Evolutionary conservation across 2,113 vertebrate genomes (phyloP).

Genomic region (Hyla sarda): DNA sequence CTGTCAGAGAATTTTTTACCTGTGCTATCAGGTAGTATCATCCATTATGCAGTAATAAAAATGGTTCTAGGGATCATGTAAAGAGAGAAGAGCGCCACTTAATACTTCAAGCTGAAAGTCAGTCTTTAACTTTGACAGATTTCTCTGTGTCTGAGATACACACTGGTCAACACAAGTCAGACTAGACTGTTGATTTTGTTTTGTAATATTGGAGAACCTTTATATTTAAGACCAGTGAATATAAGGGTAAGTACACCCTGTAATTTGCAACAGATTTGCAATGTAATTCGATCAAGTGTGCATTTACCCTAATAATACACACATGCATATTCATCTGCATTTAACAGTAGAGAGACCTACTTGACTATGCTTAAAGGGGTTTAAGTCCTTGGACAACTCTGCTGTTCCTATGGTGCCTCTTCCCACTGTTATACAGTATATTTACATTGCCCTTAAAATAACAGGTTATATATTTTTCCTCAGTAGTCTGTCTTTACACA

Average conservation of each 20-base stretch:
- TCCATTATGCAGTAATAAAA: background rate
- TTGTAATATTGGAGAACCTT: background rate
- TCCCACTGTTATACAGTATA: background rate
- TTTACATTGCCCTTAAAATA: background rate
- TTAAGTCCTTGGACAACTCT: background rate
- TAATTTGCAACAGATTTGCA: too few species aligned
- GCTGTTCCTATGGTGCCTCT: too few species aligned
- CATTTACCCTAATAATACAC: too few species aligned
- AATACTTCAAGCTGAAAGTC: background rate
- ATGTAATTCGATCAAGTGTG: too few species aligned
- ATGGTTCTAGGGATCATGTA: too few species aligned
- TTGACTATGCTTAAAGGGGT: background rate
- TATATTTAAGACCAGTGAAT: background rate
- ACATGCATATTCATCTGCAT: background rate
- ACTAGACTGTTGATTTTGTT: background rate
- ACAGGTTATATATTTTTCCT: background rate
- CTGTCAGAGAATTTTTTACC: background rate
- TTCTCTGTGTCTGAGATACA: too few species aligned
- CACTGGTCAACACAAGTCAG: too few species aligned
- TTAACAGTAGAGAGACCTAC: background rate
- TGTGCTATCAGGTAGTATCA: background rate
- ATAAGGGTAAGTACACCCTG: background rate
- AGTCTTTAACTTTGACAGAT: too few species aligned
- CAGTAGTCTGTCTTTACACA: too few species aligned
- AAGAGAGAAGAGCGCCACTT: too few species aligned